phyloP scores from a whole-genome alignment of 2,797 vertebrate genomes.

The Todus mexicanus region DNA sequence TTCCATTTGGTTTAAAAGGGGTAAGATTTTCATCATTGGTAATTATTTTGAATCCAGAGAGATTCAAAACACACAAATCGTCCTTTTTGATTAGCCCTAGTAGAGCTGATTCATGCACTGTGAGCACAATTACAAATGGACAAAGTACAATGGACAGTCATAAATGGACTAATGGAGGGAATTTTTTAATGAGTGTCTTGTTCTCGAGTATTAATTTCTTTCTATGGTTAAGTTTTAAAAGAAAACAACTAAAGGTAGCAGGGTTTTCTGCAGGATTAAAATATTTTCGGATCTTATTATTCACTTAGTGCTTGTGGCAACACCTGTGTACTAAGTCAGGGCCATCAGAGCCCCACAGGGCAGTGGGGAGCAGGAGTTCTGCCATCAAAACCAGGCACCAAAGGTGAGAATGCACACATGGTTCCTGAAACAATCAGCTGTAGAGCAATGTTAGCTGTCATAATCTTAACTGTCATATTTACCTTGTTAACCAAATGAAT shows the following conservation, averaged over 20 bases:
- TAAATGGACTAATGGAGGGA: neutral
- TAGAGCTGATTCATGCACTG: neutral
- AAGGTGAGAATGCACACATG: neutral
- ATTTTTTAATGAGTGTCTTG: neutral
- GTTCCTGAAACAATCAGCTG: neutral
- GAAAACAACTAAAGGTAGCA: neutral
- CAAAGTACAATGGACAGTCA: neutral
- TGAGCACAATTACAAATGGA: neutral
- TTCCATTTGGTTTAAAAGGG: neutral
- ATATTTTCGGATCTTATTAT: neutral
- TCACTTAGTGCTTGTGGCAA: neutral
- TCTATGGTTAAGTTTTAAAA: neutral
- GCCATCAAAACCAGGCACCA: neutral
- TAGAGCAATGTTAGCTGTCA: neutral
- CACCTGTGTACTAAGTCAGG: fast-evolving
- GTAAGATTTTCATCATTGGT: neutral
- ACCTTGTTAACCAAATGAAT: neutral
- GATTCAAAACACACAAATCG: neutral
- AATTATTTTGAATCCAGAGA: neutral
- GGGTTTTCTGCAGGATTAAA: neutral
- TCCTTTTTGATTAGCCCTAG: neutral
- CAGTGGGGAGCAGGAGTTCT: neutral
- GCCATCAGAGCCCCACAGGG: neutral
- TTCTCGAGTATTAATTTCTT: neutral
- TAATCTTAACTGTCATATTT: neutral